phyloP scores from a whole-genome alignment of 2,113 vertebrate genomes.

The Nicator chloris region DNA sequence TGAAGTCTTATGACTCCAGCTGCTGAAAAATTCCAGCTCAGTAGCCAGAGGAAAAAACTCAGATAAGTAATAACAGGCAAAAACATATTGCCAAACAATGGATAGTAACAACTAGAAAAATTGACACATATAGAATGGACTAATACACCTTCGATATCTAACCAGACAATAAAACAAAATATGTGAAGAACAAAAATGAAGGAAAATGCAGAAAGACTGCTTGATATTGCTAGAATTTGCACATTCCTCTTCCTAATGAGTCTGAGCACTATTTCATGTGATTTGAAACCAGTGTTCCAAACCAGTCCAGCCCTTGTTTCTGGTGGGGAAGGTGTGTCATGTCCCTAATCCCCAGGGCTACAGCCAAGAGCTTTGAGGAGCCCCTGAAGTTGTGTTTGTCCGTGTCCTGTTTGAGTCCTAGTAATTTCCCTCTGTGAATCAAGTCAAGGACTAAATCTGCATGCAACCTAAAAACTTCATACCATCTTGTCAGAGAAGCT shows the following conservation, averaged over 20 bases:
- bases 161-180: background rate
- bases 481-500: background rate
- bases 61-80: background rate
- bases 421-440: background rate
- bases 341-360: background rate
- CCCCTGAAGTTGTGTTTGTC: background rate
- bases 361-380: background rate
- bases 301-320: background rate
- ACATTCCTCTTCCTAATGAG: background rate
- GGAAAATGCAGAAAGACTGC: background rate
- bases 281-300: background rate
- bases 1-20: background rate
- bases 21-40: background rate
- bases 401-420: rapidly evolving
- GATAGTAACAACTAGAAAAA: background rate
- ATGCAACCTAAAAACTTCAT: background rate
- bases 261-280: background rate
- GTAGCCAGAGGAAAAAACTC: background rate
- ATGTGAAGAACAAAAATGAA: background rate
- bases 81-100: background rate
- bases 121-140: background rate
- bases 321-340: background rate
- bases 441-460: background rate
- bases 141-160: background rate
- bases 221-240: background rate